phyloP scores from a whole-genome alignment of 2,113 vertebrate species.

The Micronycteris hirsuta region DNA sequence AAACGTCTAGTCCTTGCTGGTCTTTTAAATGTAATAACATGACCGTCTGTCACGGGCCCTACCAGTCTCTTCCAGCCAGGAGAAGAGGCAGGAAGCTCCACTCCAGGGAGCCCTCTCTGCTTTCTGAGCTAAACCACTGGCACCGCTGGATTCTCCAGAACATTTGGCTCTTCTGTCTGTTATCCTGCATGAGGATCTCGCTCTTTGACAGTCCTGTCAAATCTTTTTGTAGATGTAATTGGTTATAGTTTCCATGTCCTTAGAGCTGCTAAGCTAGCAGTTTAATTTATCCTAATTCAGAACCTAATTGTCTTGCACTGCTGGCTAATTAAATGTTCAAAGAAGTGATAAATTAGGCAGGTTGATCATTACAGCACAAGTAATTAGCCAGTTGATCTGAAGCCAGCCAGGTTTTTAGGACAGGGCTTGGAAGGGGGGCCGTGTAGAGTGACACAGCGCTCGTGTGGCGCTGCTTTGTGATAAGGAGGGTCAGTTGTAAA shows the following conservation, averaged over 20 bases:
- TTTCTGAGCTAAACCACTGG: conserved; percentile 2
- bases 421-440: conserved; percentile 4
- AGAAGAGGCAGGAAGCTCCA: background rate
- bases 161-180: conserved; percentile 43
- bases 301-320: conserved; percentile 85
- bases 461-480: background rate
- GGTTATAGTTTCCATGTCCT: conserved; percentile 75
- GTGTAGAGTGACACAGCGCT: background rate
- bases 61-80: background rate
- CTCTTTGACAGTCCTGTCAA: conserved; percentile 66
- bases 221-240: conserved; percentile 71
- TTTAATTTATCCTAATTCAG: conserved; percentile 87
- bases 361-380: conserved; percentile 85
- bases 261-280: conserved; percentile 81
- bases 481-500: background rate
- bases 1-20: background rate
- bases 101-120: background rate
- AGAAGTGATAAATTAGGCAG: conserved; percentile 89
- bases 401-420: conserved; percentile 72
- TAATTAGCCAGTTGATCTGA: conserved; percentile 84
- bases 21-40: background rate
- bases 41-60: background rate
- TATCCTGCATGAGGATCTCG: conserved; percentile 58
- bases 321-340: conserved; percentile 91
- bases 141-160: conserved; percentile 53